phyloP scores from a whole-genome alignment of 2,888 invertebrate genomes.

The Polydrusus pterygomalis region DNA sequence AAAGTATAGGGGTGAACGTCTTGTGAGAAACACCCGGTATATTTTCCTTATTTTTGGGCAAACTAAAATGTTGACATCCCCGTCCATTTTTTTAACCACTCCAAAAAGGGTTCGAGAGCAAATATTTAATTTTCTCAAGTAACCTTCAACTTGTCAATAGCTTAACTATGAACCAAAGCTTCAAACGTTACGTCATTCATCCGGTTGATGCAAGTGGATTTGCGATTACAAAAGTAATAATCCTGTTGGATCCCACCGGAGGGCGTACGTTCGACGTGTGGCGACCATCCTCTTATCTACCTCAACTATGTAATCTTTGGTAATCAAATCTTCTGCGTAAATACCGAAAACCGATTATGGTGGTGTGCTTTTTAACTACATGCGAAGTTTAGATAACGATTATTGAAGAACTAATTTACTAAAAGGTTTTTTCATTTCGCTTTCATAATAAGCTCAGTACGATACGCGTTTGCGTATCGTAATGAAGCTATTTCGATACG shows the following conservation, averaged over 20 bases:
- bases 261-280: constrained; percentile 56
- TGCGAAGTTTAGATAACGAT: not conserved
- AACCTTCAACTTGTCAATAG: constrained; percentile 45
- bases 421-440: constrained; percentile 34
- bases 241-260: constrained; percentile 47
- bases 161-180: constrained; percentile 36
- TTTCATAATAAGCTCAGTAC: too few relatives aligned
- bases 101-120: not conserved
- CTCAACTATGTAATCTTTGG: constrained; percentile 60
- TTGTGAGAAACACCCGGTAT: too few relatives aligned
- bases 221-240: constrained; percentile 47
- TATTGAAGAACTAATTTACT: not conserved
- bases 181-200: constrained; percentile 38
- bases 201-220: constrained; percentile 34
- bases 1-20: too few relatives aligned
- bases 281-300: constrained; percentile 59
- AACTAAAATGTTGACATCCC: too few relatives aligned
- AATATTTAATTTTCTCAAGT: constrained; percentile 59
- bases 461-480: too few relatives aligned
- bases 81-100: too few relatives aligned
- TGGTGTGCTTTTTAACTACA: constrained; percentile 8
- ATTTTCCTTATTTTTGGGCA: too few relatives aligned
- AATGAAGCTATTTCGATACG: too few relatives aligned
- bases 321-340: constrained; percentile 55
- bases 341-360: constrained; percentile 18